These are phyloP conservation scores for Conchocele bisecta DNA, from an alignment of 2,888 invertebrate genomes.

Conservation along the genomic window DNA sequence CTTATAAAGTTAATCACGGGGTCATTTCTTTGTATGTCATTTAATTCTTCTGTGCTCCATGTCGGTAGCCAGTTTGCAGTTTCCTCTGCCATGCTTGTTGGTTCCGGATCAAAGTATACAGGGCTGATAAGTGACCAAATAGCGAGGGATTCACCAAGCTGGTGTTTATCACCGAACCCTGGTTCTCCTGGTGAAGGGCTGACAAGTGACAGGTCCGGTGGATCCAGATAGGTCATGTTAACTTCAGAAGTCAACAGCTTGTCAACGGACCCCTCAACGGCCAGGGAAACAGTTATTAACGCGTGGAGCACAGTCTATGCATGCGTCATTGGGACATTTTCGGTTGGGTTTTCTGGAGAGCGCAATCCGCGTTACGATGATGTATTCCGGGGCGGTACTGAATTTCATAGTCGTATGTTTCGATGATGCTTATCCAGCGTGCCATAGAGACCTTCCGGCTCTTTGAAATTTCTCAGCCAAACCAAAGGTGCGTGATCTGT, in stretches of 20 bases:
- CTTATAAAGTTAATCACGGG: not conserved
- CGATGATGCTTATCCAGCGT: conserved; percentile 42
- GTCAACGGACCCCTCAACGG: not conserved
- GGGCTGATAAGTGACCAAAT: conserved; percentile 7
- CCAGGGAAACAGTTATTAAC: no score
- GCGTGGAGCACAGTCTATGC: not conserved
- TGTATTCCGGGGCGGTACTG: conserved; percentile 38
- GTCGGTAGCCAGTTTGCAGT: conserved; percentile 2
- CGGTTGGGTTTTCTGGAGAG: conserved; percentile 37
- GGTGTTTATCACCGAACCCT: not conserved
- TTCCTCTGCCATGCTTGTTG: not conserved
- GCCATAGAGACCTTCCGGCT: conserved; percentile 45
- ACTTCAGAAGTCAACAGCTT: not conserved
- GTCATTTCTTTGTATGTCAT: conserved; percentile 1
- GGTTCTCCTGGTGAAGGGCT: not conserved
- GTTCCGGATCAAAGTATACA: not conserved
- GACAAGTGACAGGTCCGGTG: not conserved
- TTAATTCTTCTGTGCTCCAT: not conserved
- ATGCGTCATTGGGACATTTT: not conserved
- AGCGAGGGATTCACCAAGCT: no score
- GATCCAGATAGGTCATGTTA: not conserved
- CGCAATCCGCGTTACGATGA: conserved; percentile 37
- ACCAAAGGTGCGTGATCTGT: conserved; percentile 58
- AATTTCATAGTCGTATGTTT: conserved; percentile 40
- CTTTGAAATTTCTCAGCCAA: conserved; percentile 57